Base-by-base conservation (phyloP, 2,797 vertebrate genomes). In the Premnoplex brunnescens region DNA sequence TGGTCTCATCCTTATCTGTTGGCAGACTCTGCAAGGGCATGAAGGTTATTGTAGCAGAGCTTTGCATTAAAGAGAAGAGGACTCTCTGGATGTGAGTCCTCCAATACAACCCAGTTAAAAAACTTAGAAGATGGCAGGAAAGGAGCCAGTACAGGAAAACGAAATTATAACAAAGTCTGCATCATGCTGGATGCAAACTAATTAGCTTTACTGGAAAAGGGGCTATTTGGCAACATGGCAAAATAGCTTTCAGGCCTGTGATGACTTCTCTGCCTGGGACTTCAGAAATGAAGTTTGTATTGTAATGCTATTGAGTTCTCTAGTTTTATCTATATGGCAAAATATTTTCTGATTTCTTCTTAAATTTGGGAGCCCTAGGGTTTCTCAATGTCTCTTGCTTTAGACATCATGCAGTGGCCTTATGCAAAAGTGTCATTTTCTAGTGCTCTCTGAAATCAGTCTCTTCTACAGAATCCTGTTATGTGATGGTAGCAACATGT, bases 171-270 rank as follows among this genome's bases (percentile, higher is more conserved):
- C 2, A 7, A 94, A 91, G 22, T 49, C 46, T 63, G 16, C 59
- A 56, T 82, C 32, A 59, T 36, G 4, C 27, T 80, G 30, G 32
- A 67, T 80, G 49, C 32, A 73, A 52, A 41, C 48, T 36, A 71
- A 80, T 63, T 63, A 73, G 6, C 17, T 89, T 87, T 77, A 67
- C 52, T 28, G 60, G 78, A 43, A 74, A 67, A 91, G 52, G 13
- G 8, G 10, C 18, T 64, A 12, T 85, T 76, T 91, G 75, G 74
- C 77, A 93, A 52, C 12, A 48, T 14, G 48, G 67, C 21, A 91
- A 94, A 92, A 93, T 8, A 85, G 16, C 23, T 92, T 87, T 89
- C 59, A 82, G 55, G 27, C 15, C 46, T 84, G 10, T 55, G 43
- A 46, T 69, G 55, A 27, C 23, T 87, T 78, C 90, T 91, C 51